Conservation (phyloP, 2,888 invertebrate species). For the Siphlonurus alternatus region DNA sequence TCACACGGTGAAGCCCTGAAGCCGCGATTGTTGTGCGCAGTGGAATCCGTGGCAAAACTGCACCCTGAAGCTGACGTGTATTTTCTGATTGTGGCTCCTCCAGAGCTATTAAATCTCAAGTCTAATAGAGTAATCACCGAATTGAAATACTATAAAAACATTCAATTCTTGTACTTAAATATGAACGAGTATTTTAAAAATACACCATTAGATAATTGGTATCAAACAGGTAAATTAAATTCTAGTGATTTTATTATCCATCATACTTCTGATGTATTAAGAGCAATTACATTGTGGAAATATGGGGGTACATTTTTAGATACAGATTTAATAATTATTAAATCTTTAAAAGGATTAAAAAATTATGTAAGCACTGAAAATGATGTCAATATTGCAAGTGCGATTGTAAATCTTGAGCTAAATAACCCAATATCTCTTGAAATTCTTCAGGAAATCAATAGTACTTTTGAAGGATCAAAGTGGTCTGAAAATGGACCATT, state of each 20-base stretch:
- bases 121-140: no score
- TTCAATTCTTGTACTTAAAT: constrained; percentile 33
- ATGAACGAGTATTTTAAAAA: constrained; percentile 32
- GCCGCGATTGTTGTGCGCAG: constrained; percentile 44
- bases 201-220: constrained; percentile 40
- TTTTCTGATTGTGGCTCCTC: constrained; percentile 32
- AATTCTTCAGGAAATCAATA: constrained; percentile 27
- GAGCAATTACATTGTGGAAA: constrained; percentile 49
- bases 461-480: constrained; percentile 29
- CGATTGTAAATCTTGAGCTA: constrained; percentile 42
- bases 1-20: not conserved
- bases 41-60: constrained; percentile 45
- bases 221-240: constrained; percentile 30
- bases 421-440: constrained; percentile 35
- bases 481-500: constrained; percentile 49
- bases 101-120: constrained; percentile 18
- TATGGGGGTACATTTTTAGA: constrained; percentile 65
- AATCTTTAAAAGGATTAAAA: constrained; percentile 33
- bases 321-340: constrained; percentile 51
- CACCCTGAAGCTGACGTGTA: constrained; percentile 40
- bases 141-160: constrained; percentile 28
- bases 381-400: constrained; percentile 40
- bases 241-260: constrained; percentile 36
- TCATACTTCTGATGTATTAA: constrained; percentile 39
- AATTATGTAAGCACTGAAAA: constrained; percentile 49